Base-by-base conservation (phyloP, 2,888 invertebrate species). In the Acrobasis consociella region DNA sequence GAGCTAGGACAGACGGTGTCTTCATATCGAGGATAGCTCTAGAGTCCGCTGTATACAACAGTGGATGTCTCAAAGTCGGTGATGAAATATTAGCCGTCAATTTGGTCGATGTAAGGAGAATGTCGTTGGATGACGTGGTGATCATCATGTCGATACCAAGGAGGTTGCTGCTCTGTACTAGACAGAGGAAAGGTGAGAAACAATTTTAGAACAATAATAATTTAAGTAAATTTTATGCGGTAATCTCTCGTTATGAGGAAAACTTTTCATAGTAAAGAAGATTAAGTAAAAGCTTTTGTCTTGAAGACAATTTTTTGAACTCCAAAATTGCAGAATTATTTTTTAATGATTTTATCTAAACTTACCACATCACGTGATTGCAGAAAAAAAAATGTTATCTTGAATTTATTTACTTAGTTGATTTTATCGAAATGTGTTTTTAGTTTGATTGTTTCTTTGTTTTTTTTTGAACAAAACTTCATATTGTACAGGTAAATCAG, bases 91-190 rank as follows among this genome's bases (percentile, higher is more conserved):
- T 99, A 75, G 98, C 99, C 49, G 99, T 99, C 64, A 99, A 99
- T 91, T 94, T 99, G 81, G 99, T 99, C 72, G 99, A 99, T 86
- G 99, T 99, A 72, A 97, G 98, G 69, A 96, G 97, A 79, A 99
- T 99, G 99, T 98, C 98, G 72, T 93, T 99, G 78, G 99, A 99
- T 88, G 99, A 99, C 88, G 99, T 99, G 69, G 99, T 99, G 73
- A 98, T 99, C 80, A 98, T 99, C 78, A 99, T 99, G 98, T 99
- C 99, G 80, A 99, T 99, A 92, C 99, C 99, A 8, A 95, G 99
- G 80, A 95, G 99, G 74, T 94, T 99, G 80, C 96, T 99, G 69
- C 94, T 99, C 69, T 98, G 98, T 75, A 99, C 99, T 69, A 94
- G 98, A 76, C 97, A 97, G 83, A 93, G 96, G 72, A 95, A 96